These are phyloP conservation scores for Vannuccia rotundouncinata DNA, from an alignment of 2,888 invertebrate genomes.

Conservation along the genomic window DNA sequence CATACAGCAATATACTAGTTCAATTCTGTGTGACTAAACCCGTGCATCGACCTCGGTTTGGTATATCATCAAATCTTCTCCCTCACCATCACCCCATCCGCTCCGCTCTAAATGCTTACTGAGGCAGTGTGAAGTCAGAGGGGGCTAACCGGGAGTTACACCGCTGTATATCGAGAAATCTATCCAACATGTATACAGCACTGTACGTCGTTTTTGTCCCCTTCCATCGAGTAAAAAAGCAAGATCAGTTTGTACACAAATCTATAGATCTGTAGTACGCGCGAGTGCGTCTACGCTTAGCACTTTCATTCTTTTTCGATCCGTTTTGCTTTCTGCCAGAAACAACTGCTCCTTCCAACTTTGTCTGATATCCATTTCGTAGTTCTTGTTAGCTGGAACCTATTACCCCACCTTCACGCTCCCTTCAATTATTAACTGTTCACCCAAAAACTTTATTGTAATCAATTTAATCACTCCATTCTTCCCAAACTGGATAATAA, in stretches of 20 bases:
- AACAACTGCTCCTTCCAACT: neutral
- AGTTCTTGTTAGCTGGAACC: neutral
- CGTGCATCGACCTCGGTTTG: neutral
- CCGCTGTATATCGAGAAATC: neutral
- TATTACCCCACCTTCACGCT: neutral
- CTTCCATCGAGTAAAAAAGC: neutral
- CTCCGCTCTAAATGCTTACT: neutral
- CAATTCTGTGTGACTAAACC: no score
- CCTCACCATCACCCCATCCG: neutral
- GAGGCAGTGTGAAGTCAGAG: neutral
- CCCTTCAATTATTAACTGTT: neutral
- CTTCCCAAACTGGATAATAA: neutral
- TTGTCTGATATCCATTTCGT: neutral
- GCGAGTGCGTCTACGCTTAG: neutral
- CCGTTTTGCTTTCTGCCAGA: neutral
- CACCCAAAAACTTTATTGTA: neutral
- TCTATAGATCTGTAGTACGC: neutral
- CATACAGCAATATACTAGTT: no score
- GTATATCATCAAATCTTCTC: neutral
- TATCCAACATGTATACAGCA: neutral
- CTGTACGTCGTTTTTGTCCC: neutral
- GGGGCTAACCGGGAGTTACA: neutral
- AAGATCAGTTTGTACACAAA: neutral
- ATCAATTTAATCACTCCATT: neutral
- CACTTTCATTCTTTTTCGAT: neutral